Evolutionary conservation across 2,888 invertebrate species (phyloP).

Genomic region (Oegoconia quadripuncta): DNA sequence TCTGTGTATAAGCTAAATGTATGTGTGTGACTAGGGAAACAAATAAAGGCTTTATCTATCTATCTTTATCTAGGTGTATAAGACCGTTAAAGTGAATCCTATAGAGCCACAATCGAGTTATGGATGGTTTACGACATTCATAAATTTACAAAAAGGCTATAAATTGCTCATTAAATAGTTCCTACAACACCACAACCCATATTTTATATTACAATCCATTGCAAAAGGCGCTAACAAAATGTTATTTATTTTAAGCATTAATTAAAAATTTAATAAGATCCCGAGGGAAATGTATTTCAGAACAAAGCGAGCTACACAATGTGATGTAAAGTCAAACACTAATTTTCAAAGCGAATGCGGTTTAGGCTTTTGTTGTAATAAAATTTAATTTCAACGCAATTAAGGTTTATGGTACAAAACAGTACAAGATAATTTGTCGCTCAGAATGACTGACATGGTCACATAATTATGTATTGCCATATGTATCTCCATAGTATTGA

Average conservation of each 20-base stretch:
- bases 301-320: constrained; percentile 48
- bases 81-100: too few relatives aligned
- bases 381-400: constrained; percentile 45
- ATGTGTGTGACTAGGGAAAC: too few relatives aligned
- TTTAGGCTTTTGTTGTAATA: constrained; percentile 44
- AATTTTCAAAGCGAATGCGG: constrained; percentile 45
- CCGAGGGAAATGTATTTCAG: constrained; percentile 37
- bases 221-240: constrained; percentile 23
- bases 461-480: too few relatives aligned
- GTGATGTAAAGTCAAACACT: constrained; percentile 51
- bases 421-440: constrained; percentile 25
- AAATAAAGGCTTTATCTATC: too few relatives aligned
- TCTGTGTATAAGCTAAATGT: too few relatives aligned
- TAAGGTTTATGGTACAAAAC: constrained; percentile 37
- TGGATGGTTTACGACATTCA: too few relatives aligned
- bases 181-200: neutral
- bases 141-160: too few relatives aligned
- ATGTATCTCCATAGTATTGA: too few relatives aligned
- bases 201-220: constrained; percentile 22
- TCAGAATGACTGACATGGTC: neutral
- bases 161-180: too few relatives aligned
- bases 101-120: too few relatives aligned
- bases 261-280: constrained; percentile 58
- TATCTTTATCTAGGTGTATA: too few relatives aligned
- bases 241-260: constrained; percentile 48